These are phyloP conservation scores for Rhyzopertha dominica DNA, from an alignment of 1,140 invertebrate species.

Conservation along the genomic window DNA sequence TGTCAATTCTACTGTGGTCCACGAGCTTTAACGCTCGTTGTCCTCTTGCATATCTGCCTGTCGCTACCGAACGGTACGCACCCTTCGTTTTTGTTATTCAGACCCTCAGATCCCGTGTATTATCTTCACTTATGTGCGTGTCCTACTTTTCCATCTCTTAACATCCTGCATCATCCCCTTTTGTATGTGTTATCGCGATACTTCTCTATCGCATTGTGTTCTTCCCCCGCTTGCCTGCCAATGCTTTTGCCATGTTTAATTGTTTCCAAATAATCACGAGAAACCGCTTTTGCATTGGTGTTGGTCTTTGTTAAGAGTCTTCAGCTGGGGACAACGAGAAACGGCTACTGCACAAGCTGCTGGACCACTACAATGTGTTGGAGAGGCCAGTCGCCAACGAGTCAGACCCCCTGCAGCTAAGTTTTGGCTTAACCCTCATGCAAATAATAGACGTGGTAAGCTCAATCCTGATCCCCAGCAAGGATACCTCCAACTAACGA, in stretches of 20 bases:
- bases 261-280: too few species aligned
- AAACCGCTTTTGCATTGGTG: too few species aligned
- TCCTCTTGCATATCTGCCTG: constrained; percentile 43
- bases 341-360: constrained; percentile 84
- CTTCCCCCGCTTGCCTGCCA: background rate
- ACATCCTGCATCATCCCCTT: too few species aligned
- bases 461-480: constrained; percentile 30
- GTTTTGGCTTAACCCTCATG: constrained; percentile 96
- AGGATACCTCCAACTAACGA: background rate
- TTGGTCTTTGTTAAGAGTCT: constrained; percentile 56
- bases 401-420: constrained; percentile 90
- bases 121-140: too few species aligned
- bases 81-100: constrained; percentile 4
- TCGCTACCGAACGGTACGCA: constrained; percentile 43
- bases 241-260: constrained; percentile 4
- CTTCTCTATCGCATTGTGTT: constrained; percentile 11
- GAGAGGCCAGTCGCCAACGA: constrained; percentile 98
- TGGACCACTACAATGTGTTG: constrained; percentile 94
- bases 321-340: constrained; percentile 88
- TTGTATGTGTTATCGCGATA: too few species aligned
- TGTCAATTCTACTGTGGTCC: constrained; percentile 38
- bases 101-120: background rate
- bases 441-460: constrained; percentile 99
- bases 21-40: constrained; percentile 39
- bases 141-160: too few species aligned